Conservation (phyloP, 2,888 invertebrate species). For the Fragum fragum region DNA sequence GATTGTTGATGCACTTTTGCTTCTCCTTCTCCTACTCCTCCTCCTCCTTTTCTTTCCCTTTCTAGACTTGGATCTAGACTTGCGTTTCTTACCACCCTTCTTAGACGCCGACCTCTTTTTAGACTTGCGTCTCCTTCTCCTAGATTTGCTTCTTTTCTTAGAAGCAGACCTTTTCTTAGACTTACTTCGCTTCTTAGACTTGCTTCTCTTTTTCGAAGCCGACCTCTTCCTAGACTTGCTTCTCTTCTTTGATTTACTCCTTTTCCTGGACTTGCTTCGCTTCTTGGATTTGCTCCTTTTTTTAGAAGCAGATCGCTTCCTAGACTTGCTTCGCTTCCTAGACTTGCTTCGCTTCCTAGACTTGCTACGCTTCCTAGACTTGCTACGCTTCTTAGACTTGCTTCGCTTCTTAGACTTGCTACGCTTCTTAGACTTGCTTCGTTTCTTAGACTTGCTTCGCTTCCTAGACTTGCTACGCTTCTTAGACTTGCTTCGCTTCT, state of each 20-base stretch:
- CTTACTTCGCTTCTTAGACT: slow-evolving; percentile 47
- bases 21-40: slow-evolving; percentile 13
- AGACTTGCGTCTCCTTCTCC: slow-evolving; percentile 36
- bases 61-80: slow-evolving; percentile 34
- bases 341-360: slow-evolving; percentile 46
- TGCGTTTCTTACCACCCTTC: slow-evolving; percentile 46
- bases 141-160: slow-evolving; percentile 49
- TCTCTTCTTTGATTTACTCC: slow-evolving; percentile 48
- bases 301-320: slow-evolving; percentile 38
- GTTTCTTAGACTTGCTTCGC: slow-evolving; percentile 42
- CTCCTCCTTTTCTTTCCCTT: slow-evolving; percentile 45
- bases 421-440: slow-evolving; percentile 43
- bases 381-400: slow-evolving; percentile 37
- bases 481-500: slow-evolving; percentile 35
- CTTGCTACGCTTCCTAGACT: slow-evolving; percentile 50
- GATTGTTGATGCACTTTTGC: slow-evolving; percentile 18
- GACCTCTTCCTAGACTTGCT: slow-evolving; percentile 55
- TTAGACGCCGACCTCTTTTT: slow-evolving; percentile 52
- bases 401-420: slow-evolving; percentile 37
- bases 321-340: slow-evolving; percentile 35
- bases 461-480: slow-evolving; percentile 55
- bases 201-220: slow-evolving; percentile 45
- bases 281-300: slow-evolving; percentile 52
- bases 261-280: slow-evolving; percentile 42
- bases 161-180: slow-evolving; percentile 51